Evolutionary conservation across 2,797 vertebrate species (phyloP).

Genomic region (Rhynchotus rufescens): DNA sequence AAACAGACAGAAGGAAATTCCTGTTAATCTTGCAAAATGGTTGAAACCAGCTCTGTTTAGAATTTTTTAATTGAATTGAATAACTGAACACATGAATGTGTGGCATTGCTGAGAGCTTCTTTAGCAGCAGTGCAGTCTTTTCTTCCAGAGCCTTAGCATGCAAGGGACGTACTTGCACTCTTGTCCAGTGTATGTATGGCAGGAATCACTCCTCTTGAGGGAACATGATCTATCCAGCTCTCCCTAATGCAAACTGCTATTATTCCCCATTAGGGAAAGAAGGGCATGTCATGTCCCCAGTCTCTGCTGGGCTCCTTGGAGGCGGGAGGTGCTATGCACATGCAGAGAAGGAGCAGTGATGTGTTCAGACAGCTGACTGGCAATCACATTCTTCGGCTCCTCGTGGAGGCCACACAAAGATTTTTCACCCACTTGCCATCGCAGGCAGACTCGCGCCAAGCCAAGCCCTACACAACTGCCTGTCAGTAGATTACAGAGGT

Average conservation of each 20-base stretch:
- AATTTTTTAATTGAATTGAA: background rate
- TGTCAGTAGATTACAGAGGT: background rate
- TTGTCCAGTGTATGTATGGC: background rate
- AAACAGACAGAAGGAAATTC: background rate
- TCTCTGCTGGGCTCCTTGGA: background rate
- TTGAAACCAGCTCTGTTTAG: background rate
- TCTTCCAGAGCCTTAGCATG: background rate
- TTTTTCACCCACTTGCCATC: background rate
- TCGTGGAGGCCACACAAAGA: background rate
- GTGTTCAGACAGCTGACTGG: background rate
- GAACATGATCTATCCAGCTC: background rate
- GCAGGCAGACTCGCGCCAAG: background rate
- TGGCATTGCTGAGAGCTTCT: background rate
- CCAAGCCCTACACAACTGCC: background rate
- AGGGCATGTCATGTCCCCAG: background rate
- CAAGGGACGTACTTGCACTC: background rate
- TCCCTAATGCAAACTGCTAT: background rate
- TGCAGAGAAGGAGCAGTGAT: background rate
- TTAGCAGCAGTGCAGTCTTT: background rate
- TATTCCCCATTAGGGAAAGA: background rate
- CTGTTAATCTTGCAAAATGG: background rate
- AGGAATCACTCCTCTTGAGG: background rate
- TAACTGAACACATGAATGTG: background rate
- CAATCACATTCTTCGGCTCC: background rate
- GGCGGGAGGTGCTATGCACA: background rate